phyloP scores from a whole-genome alignment of 2,888 invertebrate species.

The Glyphotaelius pellucidus region DNA sequence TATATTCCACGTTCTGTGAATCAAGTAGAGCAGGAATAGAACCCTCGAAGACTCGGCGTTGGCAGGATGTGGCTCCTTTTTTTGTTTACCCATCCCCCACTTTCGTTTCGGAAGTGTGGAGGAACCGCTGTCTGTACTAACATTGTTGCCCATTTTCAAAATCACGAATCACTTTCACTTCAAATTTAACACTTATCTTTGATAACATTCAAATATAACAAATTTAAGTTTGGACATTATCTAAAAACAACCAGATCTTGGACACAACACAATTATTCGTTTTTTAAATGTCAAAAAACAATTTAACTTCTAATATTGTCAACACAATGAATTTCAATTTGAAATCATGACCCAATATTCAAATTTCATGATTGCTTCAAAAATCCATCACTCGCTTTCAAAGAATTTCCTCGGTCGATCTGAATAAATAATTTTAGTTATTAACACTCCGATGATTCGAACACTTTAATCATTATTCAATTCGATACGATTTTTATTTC shows the following conservation, averaged over 20 bases:
- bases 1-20: conserved; percentile 84
- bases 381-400: background rate
- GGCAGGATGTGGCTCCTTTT: conserved; percentile 69
- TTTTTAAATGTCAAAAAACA: background rate
- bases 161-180: background rate
- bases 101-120: conserved; percentile 69
- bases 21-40: conserved; percentile 81
- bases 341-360: background rate
- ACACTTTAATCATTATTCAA: background rate
- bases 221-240: background rate
- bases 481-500: background rate
- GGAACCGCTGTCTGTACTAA: conserved; percentile 67
- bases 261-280: background rate
- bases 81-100: conserved; percentile 64
- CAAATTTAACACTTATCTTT: background rate
- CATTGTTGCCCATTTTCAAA: conserved; percentile 61
- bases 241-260: background rate
- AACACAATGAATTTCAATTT: background rate
- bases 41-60: conserved; percentile 78
- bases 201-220: background rate
- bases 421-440: background rate
- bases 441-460: background rate
- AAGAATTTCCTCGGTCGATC: no score
- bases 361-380: background rate
- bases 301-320: background rate